Evolutionary conservation across 2,888 invertebrate species (phyloP).

Genomic region (Tanaodytes sp.): DNA sequence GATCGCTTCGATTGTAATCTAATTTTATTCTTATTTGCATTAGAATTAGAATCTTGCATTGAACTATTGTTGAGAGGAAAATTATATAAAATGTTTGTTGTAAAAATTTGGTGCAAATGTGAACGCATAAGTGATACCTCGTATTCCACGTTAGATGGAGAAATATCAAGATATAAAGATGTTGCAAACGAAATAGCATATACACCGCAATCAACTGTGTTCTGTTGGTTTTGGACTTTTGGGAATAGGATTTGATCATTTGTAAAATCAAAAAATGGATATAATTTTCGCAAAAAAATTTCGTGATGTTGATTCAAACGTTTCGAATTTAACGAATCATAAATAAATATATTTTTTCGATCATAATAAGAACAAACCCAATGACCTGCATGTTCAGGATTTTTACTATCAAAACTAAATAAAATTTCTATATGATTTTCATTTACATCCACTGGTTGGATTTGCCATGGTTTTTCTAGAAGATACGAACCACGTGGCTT

Average conservation of each 20-base stretch:
- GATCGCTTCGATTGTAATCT: too few relatives aligned
- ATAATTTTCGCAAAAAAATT: conserved; percentile 1
- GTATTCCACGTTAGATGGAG: neutral
- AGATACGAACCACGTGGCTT: neutral
- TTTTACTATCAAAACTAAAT: neutral
- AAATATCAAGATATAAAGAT: conserved; percentile 2
- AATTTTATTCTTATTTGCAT: neutral
- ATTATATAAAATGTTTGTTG: conserved; percentile 1
- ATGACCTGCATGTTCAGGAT: neutral
- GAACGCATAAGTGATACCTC: neutral
- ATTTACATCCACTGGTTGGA: neutral
- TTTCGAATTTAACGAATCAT: conserved; percentile 12
- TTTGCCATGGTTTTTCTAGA: neutral
- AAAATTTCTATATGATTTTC: conserved; percentile 1
- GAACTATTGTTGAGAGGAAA: too few relatives aligned
- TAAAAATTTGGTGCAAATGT: conserved; percentile 13
- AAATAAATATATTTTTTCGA: conserved; percentile 8
- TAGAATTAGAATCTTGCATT: too few relatives aligned
- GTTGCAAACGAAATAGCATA: conserved; percentile 4
- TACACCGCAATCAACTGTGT: conserved; percentile 13
- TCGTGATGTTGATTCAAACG: neutral
- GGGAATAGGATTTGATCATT: neutral
- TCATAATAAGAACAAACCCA: conserved; percentile 4
- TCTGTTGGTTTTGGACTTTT: conserved; percentile 1
- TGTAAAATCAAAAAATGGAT: conserved; percentile 7